phyloP scores from a whole-genome alignment of 2,113 vertebrate species.

The Trochalopteron elliotii region DNA sequence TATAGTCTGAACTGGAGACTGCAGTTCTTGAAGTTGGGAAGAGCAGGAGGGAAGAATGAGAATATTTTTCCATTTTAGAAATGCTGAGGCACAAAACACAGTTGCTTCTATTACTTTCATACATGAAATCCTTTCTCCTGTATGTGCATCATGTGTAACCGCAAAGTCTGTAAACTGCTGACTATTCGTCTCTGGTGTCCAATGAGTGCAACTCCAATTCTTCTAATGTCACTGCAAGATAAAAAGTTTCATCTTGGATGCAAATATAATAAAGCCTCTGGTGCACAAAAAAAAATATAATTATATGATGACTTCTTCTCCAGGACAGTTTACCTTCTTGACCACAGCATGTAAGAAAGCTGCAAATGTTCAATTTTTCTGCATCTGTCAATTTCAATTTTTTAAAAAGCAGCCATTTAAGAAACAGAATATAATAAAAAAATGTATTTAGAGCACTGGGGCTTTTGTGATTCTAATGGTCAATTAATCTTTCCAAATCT shows the following conservation, averaged over 20 bases:
- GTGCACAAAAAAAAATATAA: background rate
- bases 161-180: slow-evolving; percentile 95
- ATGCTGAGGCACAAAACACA: slow-evolving; percentile 87
- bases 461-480: background rate
- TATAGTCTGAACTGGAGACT: slow-evolving; percentile 52
- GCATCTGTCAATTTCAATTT: background rate
- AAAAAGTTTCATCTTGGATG: slow-evolving; percentile 41
- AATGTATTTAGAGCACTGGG: background rate
- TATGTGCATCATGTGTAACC: slow-evolving; percentile 93
- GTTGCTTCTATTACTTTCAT: slow-evolving; percentile 82
- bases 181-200: slow-evolving; percentile 96
- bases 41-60: slow-evolving; percentile 72
- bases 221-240: slow-evolving; percentile 90
- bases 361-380: background rate
- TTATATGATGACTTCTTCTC: background rate
- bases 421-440: background rate
- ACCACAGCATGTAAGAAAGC: background rate
- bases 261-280: background rate
- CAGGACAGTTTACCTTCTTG: background rate
- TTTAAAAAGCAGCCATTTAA: background rate
- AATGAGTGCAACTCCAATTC: slow-evolving; percentile 91
- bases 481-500: background rate
- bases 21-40: slow-evolving; percentile 68
- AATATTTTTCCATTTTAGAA: slow-evolving; percentile 76
- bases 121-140: slow-evolving; percentile 98